Evolutionary conservation across 2,797 vertebrate genomes (phyloP).

Genomic region (Lepidocolaptes lacrymiger): DNA sequence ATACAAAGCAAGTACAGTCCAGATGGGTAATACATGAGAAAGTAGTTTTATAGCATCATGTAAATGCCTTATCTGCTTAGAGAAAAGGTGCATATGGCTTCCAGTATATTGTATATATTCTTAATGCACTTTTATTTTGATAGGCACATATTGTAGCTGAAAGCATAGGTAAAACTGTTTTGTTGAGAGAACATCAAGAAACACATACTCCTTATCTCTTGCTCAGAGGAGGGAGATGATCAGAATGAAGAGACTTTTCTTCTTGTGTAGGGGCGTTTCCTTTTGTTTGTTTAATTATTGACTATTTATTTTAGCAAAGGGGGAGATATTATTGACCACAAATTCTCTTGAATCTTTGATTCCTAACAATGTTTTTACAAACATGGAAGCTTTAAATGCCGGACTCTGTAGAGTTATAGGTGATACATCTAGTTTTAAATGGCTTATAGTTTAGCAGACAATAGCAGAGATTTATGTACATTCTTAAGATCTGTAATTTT

Average conservation of each 20-base stretch:
- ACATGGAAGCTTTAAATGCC: background rate
- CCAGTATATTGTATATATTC: background rate
- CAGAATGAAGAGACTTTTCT: background rate
- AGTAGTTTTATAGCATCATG: background rate
- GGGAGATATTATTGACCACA: background rate
- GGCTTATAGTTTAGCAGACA: background rate
- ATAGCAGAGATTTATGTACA: background rate
- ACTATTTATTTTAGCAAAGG: slow-evolving; percentile 32
- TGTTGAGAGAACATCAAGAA: background rate
- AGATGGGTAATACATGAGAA: background rate
- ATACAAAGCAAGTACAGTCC: background rate
- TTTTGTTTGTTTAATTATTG: background rate
- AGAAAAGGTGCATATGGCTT: slow-evolving; percentile 1
- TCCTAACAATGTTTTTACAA: background rate
- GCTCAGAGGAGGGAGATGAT: background rate
- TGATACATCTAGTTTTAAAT: background rate
- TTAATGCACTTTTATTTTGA: background rate
- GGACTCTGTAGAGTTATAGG: background rate
- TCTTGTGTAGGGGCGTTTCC: background rate
- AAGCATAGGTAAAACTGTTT: background rate
- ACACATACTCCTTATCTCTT: background rate
- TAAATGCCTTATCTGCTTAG: background rate
- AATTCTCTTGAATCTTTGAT: background rate
- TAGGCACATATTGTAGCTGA: background rate
- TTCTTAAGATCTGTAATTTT: background rate